Evolutionary conservation across 1,140 invertebrate genomes (phyloP).

Genomic region (Drosophila santomea): DNA sequence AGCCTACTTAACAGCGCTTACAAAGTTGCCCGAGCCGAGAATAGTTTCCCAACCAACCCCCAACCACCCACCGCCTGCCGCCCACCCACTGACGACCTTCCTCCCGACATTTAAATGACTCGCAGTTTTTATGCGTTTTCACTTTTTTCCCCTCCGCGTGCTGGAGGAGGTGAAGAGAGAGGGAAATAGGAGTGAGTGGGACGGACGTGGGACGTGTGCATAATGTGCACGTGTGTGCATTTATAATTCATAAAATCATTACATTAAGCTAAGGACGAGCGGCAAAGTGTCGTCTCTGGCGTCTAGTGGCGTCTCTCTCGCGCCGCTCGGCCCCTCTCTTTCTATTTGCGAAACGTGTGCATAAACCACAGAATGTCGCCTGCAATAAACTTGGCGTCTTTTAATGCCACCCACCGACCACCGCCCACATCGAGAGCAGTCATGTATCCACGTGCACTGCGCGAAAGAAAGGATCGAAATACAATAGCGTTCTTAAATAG

Average conservation of each 20-base stretch:
- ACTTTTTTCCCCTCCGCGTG: constrained; percentile 5
- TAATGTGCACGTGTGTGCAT: constrained; percentile 71
- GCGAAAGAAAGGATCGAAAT: background rate
- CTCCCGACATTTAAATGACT: constrained; percentile 65
- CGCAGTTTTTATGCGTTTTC: constrained; percentile 66
- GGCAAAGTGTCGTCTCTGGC: constrained; percentile 23
- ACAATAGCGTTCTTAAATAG: too few species aligned
- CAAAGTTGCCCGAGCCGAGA: constrained; percentile 49
- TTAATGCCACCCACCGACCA: constrained; percentile 61
- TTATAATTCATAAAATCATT: constrained; percentile 84
- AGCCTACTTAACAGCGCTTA: constrained; percentile 69
- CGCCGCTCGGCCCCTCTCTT: background rate
- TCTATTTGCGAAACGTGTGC: constrained; percentile 69
- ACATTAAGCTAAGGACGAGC: constrained; percentile 63
- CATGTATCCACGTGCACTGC: constrained; percentile 7
- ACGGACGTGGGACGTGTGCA: constrained; percentile 15
- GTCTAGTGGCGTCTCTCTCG: constrained; percentile 4
- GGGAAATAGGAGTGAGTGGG: constrained; percentile 3
- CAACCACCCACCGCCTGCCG: background rate
- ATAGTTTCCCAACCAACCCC: constrained; percentile 25
- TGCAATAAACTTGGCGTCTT: constrained; percentile 77
- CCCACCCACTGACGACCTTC: constrained; percentile 11
- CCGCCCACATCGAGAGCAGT: background rate
- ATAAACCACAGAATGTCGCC: constrained; percentile 81
- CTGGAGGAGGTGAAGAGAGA: too few species aligned